Evolutionary conservation across 2,113 vertebrate species (phyloP), one percentile per base, ranked within the genome.

Genomic region (Melanerpes formicivorus): DNA sequence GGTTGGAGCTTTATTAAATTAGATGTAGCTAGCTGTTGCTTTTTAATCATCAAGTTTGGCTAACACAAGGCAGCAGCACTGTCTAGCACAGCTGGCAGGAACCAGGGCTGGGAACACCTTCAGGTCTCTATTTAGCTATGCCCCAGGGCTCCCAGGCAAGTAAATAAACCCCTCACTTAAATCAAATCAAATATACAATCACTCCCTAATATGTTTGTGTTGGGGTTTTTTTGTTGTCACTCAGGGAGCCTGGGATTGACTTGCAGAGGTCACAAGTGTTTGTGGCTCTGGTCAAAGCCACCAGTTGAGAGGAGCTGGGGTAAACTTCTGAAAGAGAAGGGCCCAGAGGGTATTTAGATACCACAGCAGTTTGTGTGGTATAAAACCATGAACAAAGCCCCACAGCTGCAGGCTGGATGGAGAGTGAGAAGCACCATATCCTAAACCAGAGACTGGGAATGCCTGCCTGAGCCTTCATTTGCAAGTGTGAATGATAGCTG

Each of bases 1-100:
- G 93, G 90, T 73, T 95, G 77, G 95, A 93, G 93, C 93, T 96
- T 44, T 95, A 95, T 95, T 96, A 95, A 95, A 95, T 95, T 90
- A 95, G 95, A 91, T 95, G 80, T 86, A 94, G 78, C 95, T 95
- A 81, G 91, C 91, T 76, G 79, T 81, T 95, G 87, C 87, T 93
- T 96, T 96, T 96, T 96, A 95, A 96, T 96, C 91, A 96, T 90
- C 80, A 58, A 54, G 78, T 75, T 90, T 89, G 89, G 62, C 91
- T 91, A 93, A 95, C 95, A 80, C 11, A 90, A 93, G 76, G 82
- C 91, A 91, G 84, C 87, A 82, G 80, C 73, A 55, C 76, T 46
- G 87, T 91, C 82, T 91, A 91, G 94, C 88, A 91, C 55, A 88
- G 82, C 90, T 85, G 55, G 91, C 87, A 85, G 7, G 16, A 85